Evolutionary conservation across 2,113 vertebrate genomes (phyloP).

Genomic region (Alces alces): DNA sequence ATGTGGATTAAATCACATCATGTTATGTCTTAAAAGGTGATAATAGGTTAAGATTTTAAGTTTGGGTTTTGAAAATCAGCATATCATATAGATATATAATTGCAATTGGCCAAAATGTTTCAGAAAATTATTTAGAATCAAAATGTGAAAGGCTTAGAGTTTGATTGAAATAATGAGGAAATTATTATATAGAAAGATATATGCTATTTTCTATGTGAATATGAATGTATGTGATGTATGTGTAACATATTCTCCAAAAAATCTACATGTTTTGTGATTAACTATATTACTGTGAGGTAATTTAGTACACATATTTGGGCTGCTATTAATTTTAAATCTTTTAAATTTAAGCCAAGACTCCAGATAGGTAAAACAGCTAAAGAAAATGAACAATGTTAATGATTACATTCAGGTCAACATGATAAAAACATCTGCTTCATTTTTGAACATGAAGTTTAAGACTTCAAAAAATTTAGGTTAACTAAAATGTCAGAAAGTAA

Average conservation of each 20-base stretch:
- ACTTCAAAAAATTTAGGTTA: slow-evolving; percentile 39
- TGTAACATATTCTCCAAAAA: background rate
- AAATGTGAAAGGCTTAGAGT: background rate
- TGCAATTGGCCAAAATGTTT: background rate
- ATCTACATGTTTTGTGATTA: background rate
- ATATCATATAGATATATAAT: background rate
- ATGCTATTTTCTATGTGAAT: background rate
- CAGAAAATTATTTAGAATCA: slow-evolving; percentile 23
- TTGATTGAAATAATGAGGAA: background rate
- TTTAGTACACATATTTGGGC: background rate
- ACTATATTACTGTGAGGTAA: background rate
- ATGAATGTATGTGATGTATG: background rate
- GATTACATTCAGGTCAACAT: background rate
- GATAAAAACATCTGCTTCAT: background rate
- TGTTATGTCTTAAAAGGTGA: background rate
- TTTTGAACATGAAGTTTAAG: background rate
- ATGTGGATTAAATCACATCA: slow-evolving; percentile 22
- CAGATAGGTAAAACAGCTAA: background rate
- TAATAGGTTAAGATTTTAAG: slow-evolving; percentile 25
- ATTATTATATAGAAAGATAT: background rate
- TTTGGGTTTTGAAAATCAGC: slow-evolving; percentile 24
- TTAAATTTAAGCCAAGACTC: background rate
- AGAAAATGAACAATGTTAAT: background rate
- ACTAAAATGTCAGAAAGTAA: background rate
- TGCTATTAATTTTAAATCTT: slow-evolving; percentile 27